A percentile compares a stretch with the other conserved stretches of the same genome.
phyloP scores from a whole-genome alignment of 1,140 invertebrate genomes.

The Hermetia illucens region DNA sequence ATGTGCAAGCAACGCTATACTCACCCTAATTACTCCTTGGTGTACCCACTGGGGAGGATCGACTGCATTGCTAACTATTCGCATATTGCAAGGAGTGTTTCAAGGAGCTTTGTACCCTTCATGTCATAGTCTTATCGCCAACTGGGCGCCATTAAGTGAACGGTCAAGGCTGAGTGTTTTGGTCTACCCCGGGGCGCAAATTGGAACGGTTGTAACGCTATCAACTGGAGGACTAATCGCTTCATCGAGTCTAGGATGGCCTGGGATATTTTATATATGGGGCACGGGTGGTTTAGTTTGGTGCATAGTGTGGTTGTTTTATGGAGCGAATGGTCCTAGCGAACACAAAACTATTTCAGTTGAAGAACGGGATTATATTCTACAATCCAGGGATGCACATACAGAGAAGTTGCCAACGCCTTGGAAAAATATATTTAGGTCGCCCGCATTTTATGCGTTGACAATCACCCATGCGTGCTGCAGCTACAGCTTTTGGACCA shows the following conservation, averaged over 20 bases:
- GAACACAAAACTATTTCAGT: conserved; percentile 2
- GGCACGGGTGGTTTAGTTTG: conserved; percentile 6
- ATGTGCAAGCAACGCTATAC: conserved; percentile 37
- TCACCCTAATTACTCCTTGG: conserved; percentile 34
- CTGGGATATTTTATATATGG: conserved; percentile 7
- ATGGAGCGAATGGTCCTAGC: conserved; percentile 3
- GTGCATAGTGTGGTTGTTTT: conserved; percentile 1
- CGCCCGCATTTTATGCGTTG: conserved; percentile 64
- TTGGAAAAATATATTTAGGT: conserved; percentile 59
- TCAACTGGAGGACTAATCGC: conserved; percentile 13
- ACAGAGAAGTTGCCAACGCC: conserved; percentile 29
- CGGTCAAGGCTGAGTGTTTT: conserved; percentile 40
- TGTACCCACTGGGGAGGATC: conserved; percentile 33
- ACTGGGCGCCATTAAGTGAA: conserved; percentile 37
- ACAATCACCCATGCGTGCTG: conserved; percentile 63
- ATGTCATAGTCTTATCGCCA: conserved; percentile 49
- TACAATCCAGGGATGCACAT: conserved; percentile 3
- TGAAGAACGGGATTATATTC: conserved; percentile 10
- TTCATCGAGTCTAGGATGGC: conserved; percentile 4
- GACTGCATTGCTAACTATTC: conserved; percentile 40
- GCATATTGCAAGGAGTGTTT: conserved; percentile 59
- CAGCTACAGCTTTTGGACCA: too few relatives aligned
- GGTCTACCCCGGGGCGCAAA: conserved; percentile 47
- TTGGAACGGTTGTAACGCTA: conserved; percentile 60
- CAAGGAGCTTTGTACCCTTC: conserved; percentile 68